Percentiles rank a stretch among this genome's conserved stretches.
These are phyloP conservation scores for Porites divaricata DNA, from an alignment of 92 coral and sea anemone genomes.

Conservation along the genomic window DNA sequence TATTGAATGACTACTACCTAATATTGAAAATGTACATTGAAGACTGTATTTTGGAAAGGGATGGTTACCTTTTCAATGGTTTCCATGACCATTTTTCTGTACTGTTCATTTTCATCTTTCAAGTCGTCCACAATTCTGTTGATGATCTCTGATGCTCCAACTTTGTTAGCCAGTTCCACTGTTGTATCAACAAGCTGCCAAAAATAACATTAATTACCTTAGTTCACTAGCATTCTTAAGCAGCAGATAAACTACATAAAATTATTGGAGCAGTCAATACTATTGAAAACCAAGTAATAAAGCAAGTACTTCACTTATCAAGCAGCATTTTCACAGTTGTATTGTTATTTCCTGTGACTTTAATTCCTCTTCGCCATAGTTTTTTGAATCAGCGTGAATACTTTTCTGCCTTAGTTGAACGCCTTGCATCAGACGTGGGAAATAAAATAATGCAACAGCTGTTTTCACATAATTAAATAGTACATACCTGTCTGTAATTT, in stretches of 20 bases:
- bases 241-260: too few relatives aligned
- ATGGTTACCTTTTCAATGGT: slow-evolving; percentile 95
- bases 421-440: too few relatives aligned
- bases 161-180: slow-evolving; percentile 97
- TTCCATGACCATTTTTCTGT: slow-evolving; percentile 99
- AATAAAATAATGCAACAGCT: too few relatives aligned
- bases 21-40: too few relatives aligned
- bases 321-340: too few relatives aligned
- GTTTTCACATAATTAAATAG: background rate
- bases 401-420: too few relatives aligned
- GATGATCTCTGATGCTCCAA: slow-evolving; percentile 96
- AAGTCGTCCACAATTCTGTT: slow-evolving; percentile 96
- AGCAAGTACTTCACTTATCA: too few relatives aligned
- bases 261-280: too few relatives aligned
- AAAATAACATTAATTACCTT: background rate
- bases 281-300: too few relatives aligned
- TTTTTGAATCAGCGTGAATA: too few relatives aligned
- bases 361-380: too few relatives aligned
- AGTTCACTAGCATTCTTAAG: background rate
- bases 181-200: slow-evolving; percentile 95
- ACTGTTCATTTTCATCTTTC: slow-evolving; percentile 99
- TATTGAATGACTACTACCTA: background rate
- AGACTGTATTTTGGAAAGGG: background rate
- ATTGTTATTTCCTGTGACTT: too few relatives aligned
- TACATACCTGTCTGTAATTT: slow-evolving; percentile 92